Conservation (phyloP, 1,140 invertebrate species). For the Paramacrobiotus metropolitanus region DNA sequence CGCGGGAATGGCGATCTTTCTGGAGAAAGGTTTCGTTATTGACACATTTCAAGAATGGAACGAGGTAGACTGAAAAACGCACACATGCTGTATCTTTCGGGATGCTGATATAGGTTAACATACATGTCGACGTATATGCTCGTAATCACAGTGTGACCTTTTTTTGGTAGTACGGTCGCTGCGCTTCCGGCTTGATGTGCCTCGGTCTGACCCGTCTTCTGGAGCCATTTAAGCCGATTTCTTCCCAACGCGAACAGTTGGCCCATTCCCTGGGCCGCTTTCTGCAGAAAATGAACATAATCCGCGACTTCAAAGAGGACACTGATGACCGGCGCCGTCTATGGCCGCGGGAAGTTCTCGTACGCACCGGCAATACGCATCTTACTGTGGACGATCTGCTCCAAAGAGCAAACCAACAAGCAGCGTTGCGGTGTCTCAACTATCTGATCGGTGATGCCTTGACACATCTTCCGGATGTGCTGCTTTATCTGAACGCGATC, state of each 20-base stretch:
- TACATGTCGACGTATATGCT: not conserved
- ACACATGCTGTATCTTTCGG: not conserved
- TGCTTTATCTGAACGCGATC: slow-evolving; percentile 17
- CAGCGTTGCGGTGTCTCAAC: slow-evolving; percentile 17
- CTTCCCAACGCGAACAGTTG: slow-evolving; percentile 13
- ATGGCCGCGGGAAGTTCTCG: too few relatives aligned
- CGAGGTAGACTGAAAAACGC: slow-evolving; percentile 13
- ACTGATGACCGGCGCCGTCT: slow-evolving; percentile 15
- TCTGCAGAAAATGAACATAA: slow-evolving; percentile 22
- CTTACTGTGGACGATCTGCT: too few relatives aligned
- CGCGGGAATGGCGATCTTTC: slow-evolving; percentile 17
- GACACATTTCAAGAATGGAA: slow-evolving; percentile 17
- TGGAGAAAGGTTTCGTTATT: slow-evolving; percentile 12
- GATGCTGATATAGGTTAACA: not conserved
- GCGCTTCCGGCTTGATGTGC: slow-evolving; percentile 21
- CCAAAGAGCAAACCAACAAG: too few relatives aligned
- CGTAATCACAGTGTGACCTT: too few relatives aligned
- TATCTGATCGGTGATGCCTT: slow-evolving; percentile 19
- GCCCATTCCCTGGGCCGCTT: slow-evolving; percentile 20
- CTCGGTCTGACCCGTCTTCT: slow-evolving; percentile 18
- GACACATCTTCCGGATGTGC: slow-evolving; percentile 17
- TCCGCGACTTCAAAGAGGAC: slow-evolving; percentile 20
- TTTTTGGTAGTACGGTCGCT: slow-evolving; percentile 20
- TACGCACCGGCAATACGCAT: too few relatives aligned
- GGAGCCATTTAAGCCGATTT: slow-evolving; percentile 12